phyloP scores from a whole-genome alignment of 2,797 vertebrate genomes.

The Orientallactaga sibirica region DNA sequence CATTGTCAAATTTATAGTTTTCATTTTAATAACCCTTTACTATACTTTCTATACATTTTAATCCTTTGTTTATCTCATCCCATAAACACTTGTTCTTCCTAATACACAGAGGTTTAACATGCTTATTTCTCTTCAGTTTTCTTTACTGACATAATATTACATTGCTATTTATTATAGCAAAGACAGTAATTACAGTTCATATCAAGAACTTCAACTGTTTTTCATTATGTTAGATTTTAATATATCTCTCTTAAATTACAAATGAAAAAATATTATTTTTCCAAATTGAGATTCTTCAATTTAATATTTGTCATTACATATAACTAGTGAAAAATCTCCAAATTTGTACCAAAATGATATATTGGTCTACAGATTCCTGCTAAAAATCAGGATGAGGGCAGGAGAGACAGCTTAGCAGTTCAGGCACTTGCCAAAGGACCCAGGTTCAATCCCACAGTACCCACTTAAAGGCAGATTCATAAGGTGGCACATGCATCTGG shows the following conservation, averaged over 20 bases:
- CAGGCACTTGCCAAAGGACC: too few relatives aligned
- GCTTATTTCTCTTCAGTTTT: slow-evolving; percentile 16
- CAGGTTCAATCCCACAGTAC: too few relatives aligned
- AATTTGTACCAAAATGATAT: background rate
- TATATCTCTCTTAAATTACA: background rate
- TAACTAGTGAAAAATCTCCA: background rate
- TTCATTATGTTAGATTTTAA: background rate
- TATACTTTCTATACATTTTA: background rate
- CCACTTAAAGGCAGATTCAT: too few relatives aligned
- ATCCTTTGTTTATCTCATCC: background rate
- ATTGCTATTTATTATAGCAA: slow-evolving; percentile 32
- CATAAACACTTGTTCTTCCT: background rate
- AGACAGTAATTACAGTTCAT: slow-evolving; percentile 17
- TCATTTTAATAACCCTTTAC: background rate
- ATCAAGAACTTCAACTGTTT: background rate
- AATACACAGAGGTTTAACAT: background rate
- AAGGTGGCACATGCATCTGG: too few relatives aligned
- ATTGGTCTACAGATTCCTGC: background rate
- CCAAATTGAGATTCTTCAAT: background rate
- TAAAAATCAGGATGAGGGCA: background rate
- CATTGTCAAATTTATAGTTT: background rate
- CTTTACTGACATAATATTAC: background rate
- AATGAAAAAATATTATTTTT: slow-evolving; percentile 28
- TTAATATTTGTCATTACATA: slow-evolving; percentile 18
- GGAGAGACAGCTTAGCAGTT: too few relatives aligned